phyloP scores from a whole-genome alignment of 1,140 invertebrate genomes.

The Theocolax elegans region DNA sequence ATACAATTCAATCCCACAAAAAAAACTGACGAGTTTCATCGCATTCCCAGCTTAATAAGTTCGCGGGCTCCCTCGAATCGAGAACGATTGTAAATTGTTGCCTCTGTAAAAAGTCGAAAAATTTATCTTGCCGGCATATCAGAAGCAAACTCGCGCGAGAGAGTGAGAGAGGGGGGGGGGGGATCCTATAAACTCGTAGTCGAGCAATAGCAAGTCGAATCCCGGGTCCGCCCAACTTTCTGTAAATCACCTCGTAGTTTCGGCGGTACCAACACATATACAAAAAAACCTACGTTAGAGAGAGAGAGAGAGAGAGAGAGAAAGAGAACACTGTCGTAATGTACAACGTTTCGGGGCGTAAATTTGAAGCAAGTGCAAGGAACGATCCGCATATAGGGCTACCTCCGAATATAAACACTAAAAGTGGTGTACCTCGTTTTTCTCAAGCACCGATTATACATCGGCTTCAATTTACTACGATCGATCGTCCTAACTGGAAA shows the following conservation, averaged over 20 bases:
- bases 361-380: slow-evolving; percentile 43
- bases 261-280: neutral
- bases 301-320: slow-evolving; percentile 10
- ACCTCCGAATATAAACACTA: slow-evolving; percentile 11
- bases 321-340: neutral
- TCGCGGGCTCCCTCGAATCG: neutral
- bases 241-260: slow-evolving; percentile 32
- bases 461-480: neutral
- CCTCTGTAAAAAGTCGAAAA: slow-evolving; percentile 1
- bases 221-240: slow-evolving; percentile 30
- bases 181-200: slow-evolving; percentile 13
- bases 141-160: neutral
- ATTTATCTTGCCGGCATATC: slow-evolving; percentile 27
- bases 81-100: slow-evolving; percentile 28
- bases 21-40: neutral
- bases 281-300: neutral
- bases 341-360: slow-evolving; percentile 35
- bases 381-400: slow-evolving; percentile 13
- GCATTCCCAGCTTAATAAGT: slow-evolving; percentile 13
- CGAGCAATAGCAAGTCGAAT: slow-evolving; percentile 23
- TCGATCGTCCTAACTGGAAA: slow-evolving; percentile 2
- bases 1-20: too few species aligned
- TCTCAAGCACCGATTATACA: slow-evolving; percentile 8
- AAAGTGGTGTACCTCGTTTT: neutral
- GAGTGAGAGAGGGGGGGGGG: neutral